Conservation (phyloP, 2,797 vertebrate genomes). For the Thamnophis elegans region DNA sequence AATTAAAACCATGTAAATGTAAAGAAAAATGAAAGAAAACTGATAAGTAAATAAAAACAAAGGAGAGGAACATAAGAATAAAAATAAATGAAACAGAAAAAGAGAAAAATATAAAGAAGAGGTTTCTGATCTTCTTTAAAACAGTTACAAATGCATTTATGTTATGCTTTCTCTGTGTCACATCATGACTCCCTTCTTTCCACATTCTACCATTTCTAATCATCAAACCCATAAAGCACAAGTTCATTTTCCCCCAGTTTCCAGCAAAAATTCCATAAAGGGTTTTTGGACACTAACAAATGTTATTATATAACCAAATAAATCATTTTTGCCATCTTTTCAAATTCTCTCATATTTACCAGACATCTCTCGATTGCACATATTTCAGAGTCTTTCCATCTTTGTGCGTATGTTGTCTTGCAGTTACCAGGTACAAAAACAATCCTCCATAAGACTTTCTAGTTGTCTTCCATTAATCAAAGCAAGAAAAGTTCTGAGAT, state of each 20-base stretch:
- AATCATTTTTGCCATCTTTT: background rate
- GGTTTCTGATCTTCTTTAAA: background rate
- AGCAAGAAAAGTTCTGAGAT: background rate
- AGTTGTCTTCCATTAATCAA: background rate
- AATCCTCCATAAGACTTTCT: background rate
- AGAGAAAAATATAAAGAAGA: background rate
- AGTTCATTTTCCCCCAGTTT: background rate
- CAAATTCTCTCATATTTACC: background rate
- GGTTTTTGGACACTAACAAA: background rate
- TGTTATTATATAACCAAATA: background rate
- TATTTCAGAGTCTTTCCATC: background rate
- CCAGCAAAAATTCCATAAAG: background rate
- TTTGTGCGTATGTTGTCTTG: background rate
- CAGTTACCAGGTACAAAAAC: background rate
- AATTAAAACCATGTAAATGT: background rate
- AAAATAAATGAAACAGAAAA: background rate
- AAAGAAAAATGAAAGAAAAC: background rate
- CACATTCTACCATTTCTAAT: background rate
- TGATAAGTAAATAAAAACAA: background rate
- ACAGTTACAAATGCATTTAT: background rate
- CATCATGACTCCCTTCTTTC: background rate
- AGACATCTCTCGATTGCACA: background rate
- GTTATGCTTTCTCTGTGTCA: background rate
- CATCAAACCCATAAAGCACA: background rate
- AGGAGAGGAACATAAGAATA: background rate